Conservation (phyloP, 2,888 invertebrate genomes). For the Tenthredo livida region DNA sequence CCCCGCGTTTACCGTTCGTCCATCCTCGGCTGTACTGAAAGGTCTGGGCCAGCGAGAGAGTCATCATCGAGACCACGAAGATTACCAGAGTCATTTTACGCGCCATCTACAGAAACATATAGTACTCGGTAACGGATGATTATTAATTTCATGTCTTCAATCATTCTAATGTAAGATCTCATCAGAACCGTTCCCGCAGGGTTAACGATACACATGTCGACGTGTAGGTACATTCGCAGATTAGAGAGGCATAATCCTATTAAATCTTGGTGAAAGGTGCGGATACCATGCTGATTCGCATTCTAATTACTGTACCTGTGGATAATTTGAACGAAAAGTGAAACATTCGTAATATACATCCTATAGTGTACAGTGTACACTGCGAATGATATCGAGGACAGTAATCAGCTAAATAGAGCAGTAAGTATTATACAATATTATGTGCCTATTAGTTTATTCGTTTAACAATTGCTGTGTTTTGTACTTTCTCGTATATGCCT, state of each 20-base stretch:
- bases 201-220: neutral
- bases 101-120: conserved; percentile 21
- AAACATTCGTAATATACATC: neutral
- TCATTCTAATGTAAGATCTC: neutral
- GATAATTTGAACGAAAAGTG: neutral
- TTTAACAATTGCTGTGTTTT: neutral
- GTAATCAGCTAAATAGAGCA: conserved; percentile 15
- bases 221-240: neutral
- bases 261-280: conserved; percentile 10
- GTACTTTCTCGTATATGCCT: conserved; percentile 1
- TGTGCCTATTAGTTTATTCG: neutral
- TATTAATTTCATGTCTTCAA: conserved; percentile 18
- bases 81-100: conserved; percentile 65
- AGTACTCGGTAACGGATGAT: neutral
- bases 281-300: conserved; percentile 12
- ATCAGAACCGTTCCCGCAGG: neutral
- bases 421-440: conserved; percentile 3
- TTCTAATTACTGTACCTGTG: neutral
- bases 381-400: neutral
- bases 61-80: conserved; percentile 77
- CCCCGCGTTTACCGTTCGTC: conserved; percentile 86
- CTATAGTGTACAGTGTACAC: neutral
- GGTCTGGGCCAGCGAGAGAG: conserved; percentile 82
- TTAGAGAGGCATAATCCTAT: conserved; percentile 9
- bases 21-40: conserved; percentile 90